Conservation (phyloP, 2,888 invertebrate species). For the Petrophora chlorosata region DNA sequence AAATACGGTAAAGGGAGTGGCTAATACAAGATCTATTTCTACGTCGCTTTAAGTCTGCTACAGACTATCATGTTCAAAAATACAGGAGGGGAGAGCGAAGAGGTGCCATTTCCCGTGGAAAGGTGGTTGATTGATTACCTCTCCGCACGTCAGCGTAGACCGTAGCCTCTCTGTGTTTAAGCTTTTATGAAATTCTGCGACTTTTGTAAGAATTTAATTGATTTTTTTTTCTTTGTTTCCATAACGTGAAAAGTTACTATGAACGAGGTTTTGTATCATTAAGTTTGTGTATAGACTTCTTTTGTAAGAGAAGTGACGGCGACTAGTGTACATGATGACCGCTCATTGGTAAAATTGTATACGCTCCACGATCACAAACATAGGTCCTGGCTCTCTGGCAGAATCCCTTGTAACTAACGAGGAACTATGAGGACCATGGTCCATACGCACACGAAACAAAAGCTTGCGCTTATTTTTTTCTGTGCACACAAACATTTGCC, state of each 20-base stretch:
- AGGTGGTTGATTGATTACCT: conserved; percentile 50
- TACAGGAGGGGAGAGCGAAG: conserved; percentile 9
- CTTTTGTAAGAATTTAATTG: conserved; percentile 34
- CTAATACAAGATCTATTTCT: background rate
- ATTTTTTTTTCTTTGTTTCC: conserved; percentile 19
- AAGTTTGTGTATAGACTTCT: no score
- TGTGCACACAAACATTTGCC: no score
- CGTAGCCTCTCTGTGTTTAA: conserved; percentile 10
- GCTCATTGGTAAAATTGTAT: no score
- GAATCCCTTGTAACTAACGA: no score
- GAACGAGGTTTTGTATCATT: background rate
- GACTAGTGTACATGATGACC: no score
- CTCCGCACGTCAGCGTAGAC: conserved; percentile 42
- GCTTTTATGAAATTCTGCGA: conserved; percentile 28
- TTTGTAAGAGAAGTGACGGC: no score
- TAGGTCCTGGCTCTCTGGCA: no score
- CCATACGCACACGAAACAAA: no score
- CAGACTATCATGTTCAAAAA: conserved; percentile 22
- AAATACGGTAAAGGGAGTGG: no score
- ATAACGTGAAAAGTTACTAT: conserved; percentile 2
- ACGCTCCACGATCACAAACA: no score
- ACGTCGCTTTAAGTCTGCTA: conserved; percentile 14
- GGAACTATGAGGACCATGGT: no score
- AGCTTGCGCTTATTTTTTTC: no score
- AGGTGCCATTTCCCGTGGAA: conserved; percentile 21